Base-by-base conservation (phyloP, 2,888 invertebrate genomes). In the Drosophila rellima region DNA sequence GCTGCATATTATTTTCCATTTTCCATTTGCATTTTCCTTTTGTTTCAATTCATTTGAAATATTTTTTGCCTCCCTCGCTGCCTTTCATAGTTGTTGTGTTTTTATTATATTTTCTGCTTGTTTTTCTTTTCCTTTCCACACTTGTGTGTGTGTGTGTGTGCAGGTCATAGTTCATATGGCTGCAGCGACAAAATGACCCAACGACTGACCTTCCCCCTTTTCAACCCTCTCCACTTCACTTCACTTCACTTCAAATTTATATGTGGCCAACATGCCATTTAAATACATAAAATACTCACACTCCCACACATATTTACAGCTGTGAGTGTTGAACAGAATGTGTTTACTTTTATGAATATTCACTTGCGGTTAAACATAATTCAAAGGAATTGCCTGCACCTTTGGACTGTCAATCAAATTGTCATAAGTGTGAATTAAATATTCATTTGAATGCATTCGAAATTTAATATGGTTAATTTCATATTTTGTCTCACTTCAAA, bases 1-100 rank as follows among this genome's bases (percentile, higher is more conserved):
- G 78, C 72, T 82, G 76, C 78, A 81, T 76, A 76, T 78, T 84
- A 75, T 75, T 79, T 78, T 52, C 31, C 67, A 70, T 73, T 73
- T 70, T 52, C 40, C 66, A 71, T 78, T 88, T 78, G 61, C 80
- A 72, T 78, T 82, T 85, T 40, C 63, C 66, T 77, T 72, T 88
- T 78, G 59, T 82, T 75, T 71, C 78, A 75, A 85, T 88, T 87
- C 71, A 80, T 77, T 85, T 88, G 40, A 84, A 81, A 80, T 84
- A 67, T 78, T 61, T 65, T 62, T 71, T 63, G 44, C 42, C 42
- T 23, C 20, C 8, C 37, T 8, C 6, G 15, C 35, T 18, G 6
- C 18, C 29, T 57, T 67, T 45, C 18, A 47, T 66, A 37, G 37
- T 55, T 44, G 48, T 51, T 59, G 31, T 57, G 37, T 13, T 57